Evolutionary conservation across 2,888 invertebrate species (phyloP).

Genomic region (Chaitophorus viminalis): DNA sequence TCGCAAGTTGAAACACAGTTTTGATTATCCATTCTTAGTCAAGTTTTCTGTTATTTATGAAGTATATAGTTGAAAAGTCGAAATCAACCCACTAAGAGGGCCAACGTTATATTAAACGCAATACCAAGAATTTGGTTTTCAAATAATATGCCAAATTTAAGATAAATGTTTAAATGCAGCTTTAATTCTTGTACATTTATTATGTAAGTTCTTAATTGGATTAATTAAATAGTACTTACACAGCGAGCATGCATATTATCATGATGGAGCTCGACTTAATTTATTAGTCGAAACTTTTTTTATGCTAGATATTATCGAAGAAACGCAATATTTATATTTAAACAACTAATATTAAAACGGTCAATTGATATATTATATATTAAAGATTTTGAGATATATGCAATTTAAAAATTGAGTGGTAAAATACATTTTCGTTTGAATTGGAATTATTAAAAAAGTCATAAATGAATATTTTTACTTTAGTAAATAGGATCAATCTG

Average conservation of each 20-base stretch:
- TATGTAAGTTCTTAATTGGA: too few relatives aligned
- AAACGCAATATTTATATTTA: background rate
- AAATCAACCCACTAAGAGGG: too few relatives aligned
- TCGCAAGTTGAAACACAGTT: too few relatives aligned
- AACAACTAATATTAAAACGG: background rate
- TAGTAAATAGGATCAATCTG: background rate
- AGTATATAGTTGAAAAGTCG: too few relatives aligned
- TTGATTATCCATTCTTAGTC: too few relatives aligned
- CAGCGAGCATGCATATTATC: background rate
- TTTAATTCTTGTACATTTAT: background rate
- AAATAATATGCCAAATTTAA: background rate
- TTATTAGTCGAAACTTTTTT: background rate
- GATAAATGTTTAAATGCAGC: too few relatives aligned
- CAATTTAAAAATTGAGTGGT: too few relatives aligned
- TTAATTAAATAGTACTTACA: background rate
- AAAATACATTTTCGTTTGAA: background rate
- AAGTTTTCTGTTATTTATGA: too few relatives aligned
- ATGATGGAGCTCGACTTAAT: background rate
- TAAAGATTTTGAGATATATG: background rate
- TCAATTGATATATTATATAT: background rate
- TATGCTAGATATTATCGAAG: background rate
- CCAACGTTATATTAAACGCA: too few relatives aligned
- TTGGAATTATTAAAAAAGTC: background rate
- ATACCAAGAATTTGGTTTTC: background rate
- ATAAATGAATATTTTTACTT: background rate